These are phyloP conservation scores for Olivierus martensii DNA, from an alignment of 1,140 invertebrate genomes.

Conservation along the genomic window DNA sequence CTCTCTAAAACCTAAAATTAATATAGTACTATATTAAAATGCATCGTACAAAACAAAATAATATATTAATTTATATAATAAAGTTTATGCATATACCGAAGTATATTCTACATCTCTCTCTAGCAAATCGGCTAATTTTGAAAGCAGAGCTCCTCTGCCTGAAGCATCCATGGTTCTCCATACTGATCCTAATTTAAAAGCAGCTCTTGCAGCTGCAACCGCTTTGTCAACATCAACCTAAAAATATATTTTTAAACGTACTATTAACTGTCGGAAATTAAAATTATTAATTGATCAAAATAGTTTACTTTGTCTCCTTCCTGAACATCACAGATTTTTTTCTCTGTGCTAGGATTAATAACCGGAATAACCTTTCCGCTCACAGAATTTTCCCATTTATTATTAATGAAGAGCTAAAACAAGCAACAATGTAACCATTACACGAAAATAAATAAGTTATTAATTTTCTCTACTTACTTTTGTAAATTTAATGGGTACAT, in stretches of 20 bases:
- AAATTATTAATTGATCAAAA: no score
- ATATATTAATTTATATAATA: no score
- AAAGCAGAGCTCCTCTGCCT: conserved; percentile 28
- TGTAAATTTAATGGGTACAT: no score
- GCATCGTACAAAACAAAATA: no score
- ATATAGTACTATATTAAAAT: no score
- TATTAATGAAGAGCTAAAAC: conserved; percentile 39
- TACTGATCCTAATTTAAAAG: conserved; percentile 26
- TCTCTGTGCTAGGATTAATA: conserved; percentile 35
- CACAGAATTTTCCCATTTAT: conserved; percentile 35
- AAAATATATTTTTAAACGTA: no score
- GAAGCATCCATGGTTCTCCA: conserved; percentile 35
- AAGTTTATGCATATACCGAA: conserved; percentile 27
- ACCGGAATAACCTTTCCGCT: conserved; percentile 36
- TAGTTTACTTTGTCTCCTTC: conserved; percentile 34
- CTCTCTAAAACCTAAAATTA: conserved; percentile 33
- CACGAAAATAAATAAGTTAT: no score
- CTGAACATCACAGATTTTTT: conserved; percentile 34
- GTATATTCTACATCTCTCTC: conserved; percentile 16
- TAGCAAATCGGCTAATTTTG: conserved; percentile 20
- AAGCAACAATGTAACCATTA: no score
- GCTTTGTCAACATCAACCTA: conserved; percentile 31
- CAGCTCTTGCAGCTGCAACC: conserved; percentile 29
- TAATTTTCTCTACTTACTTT: no score
- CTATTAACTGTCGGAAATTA: no score